Base-by-base conservation (phyloP, 1,140 invertebrate species). In the Aphis gossypii region DNA sequence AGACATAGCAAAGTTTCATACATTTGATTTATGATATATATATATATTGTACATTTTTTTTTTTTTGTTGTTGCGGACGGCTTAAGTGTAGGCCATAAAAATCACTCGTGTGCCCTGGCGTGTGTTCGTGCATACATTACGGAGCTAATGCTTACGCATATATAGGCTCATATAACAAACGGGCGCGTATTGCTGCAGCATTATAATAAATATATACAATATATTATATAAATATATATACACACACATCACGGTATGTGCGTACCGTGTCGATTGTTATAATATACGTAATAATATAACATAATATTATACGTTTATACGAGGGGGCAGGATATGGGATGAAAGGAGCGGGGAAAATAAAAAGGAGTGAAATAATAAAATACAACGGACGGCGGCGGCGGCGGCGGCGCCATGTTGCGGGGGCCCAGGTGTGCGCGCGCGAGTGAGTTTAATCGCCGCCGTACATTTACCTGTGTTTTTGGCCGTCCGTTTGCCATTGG, bases 41-140 rank as follows among this genome's bases (percentile, higher is more conserved):
- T 21, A 90, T 90, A 68, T 44, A 21, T 68, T n/a, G 60, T 76
- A 76, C 60, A n/a, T n/a, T 89, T 92, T 76, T 56, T 60, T 35
- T 56, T n/a, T 9, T 25, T 92, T 92, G 68, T 92, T 56, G 48
- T 92, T 38, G 90, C 23, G 51, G 25, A 84, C 76, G 82, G 46
- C 68, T 84, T 84, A 84, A 93, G 91, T 76, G 91, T 51, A 83
- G 82, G 84, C 82, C 82, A 93, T 93, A 93, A 93, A 93, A 93
- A 93, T 93, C 92, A 93, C 82, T 93, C 92, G 41, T 93, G 82
- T 54, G 92, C 92, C 35, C 23, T 23, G 92, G 92, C 48, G 92
- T 93, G 92, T 93, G 92, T 86, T 93, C 82, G 82, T 84, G 92
- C 92, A 93, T 93, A 93, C 92, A 84, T 93, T 93, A 93, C 82